Conservation (phyloP, 1,140 invertebrate species). For the Drosophila dunni region DNA sequence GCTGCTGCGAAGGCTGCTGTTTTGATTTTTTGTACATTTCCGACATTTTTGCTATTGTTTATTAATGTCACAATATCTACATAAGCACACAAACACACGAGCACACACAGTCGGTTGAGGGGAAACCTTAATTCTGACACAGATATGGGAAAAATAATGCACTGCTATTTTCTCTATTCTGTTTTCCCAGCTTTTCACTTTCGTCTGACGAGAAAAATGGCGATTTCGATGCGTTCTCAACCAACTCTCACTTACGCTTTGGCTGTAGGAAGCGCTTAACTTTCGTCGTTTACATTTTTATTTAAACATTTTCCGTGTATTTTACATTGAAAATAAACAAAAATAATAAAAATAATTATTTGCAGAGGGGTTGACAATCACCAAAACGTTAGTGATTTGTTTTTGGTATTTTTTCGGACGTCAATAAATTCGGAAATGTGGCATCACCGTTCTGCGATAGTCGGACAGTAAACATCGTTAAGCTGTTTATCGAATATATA, state of each 20-base stretch:
- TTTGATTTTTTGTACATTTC: constrained; percentile 46
- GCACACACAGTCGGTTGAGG: constrained; percentile 23
- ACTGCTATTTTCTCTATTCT: constrained; percentile 76
- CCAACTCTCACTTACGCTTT: constrained; percentile 62
- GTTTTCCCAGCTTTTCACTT: constrained; percentile 72
- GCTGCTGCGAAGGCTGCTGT: constrained; percentile 33
- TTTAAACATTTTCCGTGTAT: constrained; percentile 16
- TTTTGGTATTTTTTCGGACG: constrained; percentile 23
- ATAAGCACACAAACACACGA: constrained; percentile 16
- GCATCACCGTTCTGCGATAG: background rate
- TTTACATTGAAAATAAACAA: constrained; percentile 67
- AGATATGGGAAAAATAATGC: constrained; percentile 50
- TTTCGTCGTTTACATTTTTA: constrained; percentile 57
- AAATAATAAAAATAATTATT: constrained; percentile 77
- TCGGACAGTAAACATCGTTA: background rate
- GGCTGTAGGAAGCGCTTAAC: constrained; percentile 24
- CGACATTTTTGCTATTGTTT: constrained; percentile 54
- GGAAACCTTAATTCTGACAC: constrained; percentile 51
- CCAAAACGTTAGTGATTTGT: constrained; percentile 22
- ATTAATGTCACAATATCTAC: constrained; percentile 47
- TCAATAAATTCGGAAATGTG: background rate
- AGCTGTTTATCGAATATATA: background rate
- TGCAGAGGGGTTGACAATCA: constrained; percentile 46
- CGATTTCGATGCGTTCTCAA: constrained; percentile 11
- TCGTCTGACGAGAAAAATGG: constrained; percentile 48